Evolutionary conservation across 2,797 vertebrate species (phyloP), one percentile per base, ranked within the genome.

Genomic region (Typhlichthys eigenmanni): DNA sequence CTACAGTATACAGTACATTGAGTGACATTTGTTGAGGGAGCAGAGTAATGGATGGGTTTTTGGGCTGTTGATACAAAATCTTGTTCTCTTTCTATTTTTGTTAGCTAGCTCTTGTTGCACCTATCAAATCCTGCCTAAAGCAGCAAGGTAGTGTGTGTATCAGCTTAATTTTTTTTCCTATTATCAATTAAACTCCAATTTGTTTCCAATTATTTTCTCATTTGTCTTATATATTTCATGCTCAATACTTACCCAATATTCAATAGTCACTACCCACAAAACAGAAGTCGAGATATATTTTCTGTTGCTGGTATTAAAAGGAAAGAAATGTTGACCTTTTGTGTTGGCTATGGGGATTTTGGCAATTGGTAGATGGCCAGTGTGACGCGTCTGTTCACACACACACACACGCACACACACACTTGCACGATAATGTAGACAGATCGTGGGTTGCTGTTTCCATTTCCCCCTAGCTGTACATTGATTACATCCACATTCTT

Each of bases 331-430:
- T 62, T 90, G 84, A 91, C 86, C 85, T 91, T 91, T 88, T 74
- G 68, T 79, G 86, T 78, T 88, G 84, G 84, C 86, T 80, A 80
- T 85, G 87, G 89, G 89, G 84, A 87, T 91, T 91, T 90, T 89
- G 75, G 78, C 77, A 82, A 75, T 59, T 58, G 60, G 74, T 82
- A 82, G 78, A 85, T 83, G 89, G 82, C 80, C 78, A 2, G 62
- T 74, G 66, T 87, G 82, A 87, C 81, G 69, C n/a, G 50, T 29
- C 16, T 58, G 56, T 13, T 55, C 56, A 60, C 64, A 68, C 46
- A 62, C 55, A 53, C 60, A 52, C 55, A n/a, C 49, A 32, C 13
- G 75, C 59, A 82, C 80, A 80, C 84, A 49, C 47, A 49, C 47
- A 49, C 47, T 58, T 74, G 86, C 83, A 82, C 79, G 85, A 87